These are phyloP conservation scores for Horisme vitalbata DNA, from an alignment of 2,888 invertebrate species.

Conservation along the genomic window DNA sequence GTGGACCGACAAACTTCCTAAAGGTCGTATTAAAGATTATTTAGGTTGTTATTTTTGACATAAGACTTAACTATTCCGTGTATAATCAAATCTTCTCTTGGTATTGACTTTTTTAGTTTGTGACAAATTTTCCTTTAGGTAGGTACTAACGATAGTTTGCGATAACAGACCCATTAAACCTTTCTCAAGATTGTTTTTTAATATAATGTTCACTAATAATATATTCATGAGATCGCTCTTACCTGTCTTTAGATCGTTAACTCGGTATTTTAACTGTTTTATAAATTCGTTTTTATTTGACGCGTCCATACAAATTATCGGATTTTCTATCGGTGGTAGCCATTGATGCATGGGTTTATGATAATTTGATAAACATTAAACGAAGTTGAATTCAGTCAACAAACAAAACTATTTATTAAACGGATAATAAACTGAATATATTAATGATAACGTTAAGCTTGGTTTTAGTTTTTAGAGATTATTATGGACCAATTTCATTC, in stretches of 20 bases:
- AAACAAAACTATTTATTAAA: slow-evolving; percentile 3
- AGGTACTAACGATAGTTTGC: slow-evolving; percentile 5
- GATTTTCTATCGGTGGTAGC: slow-evolving; percentile 59
- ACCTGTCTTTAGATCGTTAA: slow-evolving; percentile 64
- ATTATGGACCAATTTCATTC: too few species aligned
- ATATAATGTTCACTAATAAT: slow-evolving; percentile 59
- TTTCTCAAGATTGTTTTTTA: slow-evolving; percentile 53
- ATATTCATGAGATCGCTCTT: slow-evolving; percentile 67
- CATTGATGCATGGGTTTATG: slow-evolving; percentile 64
- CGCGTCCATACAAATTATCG: slow-evolving; percentile 62
- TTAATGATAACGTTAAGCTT: too few species aligned
- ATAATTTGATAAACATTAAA: slow-evolving; percentile 39
- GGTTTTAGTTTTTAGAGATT: too few species aligned
- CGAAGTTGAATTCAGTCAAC: slow-evolving; percentile 14
- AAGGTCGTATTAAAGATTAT: too few species aligned
- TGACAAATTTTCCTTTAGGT: neutral
- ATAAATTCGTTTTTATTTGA: slow-evolving; percentile 57
- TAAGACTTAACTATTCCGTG: too few species aligned
- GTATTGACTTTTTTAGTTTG: too few species aligned
- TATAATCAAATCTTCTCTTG: too few species aligned
- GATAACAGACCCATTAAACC: slow-evolving; percentile 16
- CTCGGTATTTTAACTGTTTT: slow-evolving; percentile 64
- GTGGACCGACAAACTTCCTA: too few species aligned
- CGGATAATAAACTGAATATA: slow-evolving; percentile 5
- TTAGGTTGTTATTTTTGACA: too few species aligned